These are phyloP conservation scores for Adrianichthys oophorus DNA, from an alignment of 2,797 vertebrate species.

Conservation along the genomic window DNA sequence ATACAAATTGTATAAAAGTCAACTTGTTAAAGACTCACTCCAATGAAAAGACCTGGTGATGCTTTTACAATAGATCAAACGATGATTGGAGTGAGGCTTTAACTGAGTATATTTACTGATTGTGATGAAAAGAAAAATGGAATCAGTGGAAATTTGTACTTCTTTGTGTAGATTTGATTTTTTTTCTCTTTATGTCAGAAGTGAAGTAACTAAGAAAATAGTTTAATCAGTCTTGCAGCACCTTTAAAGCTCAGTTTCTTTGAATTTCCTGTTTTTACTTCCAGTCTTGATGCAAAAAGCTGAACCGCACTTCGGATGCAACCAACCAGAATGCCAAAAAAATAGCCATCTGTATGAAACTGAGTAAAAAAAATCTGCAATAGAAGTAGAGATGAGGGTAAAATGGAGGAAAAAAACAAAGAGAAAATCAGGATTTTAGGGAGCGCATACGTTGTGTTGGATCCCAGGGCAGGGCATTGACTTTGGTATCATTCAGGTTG, in stretches of 20 bases:
- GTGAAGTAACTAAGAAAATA: not conserved
- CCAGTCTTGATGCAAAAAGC: slow-evolving; percentile 2
- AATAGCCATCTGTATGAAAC: slow-evolving; percentile 2
- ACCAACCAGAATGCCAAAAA: not conserved
- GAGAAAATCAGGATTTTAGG: slow-evolving; percentile 38
- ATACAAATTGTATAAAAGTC: too few relatives aligned
- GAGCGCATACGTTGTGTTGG: slow-evolving; percentile 23
- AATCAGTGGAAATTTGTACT: not conserved
- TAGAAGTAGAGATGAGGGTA: not conserved
- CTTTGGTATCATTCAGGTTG: slow-evolving; percentile 83
- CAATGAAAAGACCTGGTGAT: too few relatives aligned
- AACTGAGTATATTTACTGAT: not conserved
- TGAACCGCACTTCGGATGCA: not conserved
- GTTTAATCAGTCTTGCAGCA: not conserved
- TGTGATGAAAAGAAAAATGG: not conserved
- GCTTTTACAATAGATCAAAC: too few relatives aligned
- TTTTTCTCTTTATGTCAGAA: too few relatives aligned
- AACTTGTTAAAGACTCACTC: too few relatives aligned
- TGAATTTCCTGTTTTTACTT: not conserved
- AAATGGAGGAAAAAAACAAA: slow-evolving; percentile 16
- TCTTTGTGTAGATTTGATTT: not conserved
- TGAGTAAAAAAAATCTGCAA: not conserved
- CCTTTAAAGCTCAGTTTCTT: not conserved
- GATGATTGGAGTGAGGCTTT: too few relatives aligned
- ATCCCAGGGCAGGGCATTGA: slow-evolving; percentile 65